Evolutionary conservation across 2,888 invertebrate genomes (phyloP).

Genomic region (Apodemia zela): DNA sequence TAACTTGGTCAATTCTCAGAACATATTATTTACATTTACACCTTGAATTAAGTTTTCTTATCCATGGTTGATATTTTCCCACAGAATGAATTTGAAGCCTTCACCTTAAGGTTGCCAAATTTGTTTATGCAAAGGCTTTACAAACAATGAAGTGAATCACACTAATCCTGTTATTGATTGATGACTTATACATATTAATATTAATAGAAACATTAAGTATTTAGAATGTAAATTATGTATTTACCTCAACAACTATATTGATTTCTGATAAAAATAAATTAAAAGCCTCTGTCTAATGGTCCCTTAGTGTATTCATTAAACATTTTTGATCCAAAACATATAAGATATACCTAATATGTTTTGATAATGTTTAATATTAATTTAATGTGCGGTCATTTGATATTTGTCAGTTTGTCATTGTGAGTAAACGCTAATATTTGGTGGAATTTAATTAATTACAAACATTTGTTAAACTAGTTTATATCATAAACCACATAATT

Average conservation of each 20-base stretch:
- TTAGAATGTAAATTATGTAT: no score
- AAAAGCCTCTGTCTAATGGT: neutral
- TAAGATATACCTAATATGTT: no score
- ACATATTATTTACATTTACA: slow-evolving; percentile 31
- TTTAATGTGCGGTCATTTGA: no score
- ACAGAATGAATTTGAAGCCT: slow-evolving; percentile 21
- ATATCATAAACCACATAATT: no score
- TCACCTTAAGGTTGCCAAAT: slow-evolving; percentile 20
- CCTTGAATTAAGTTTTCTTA: neutral
- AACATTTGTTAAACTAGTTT: no score
- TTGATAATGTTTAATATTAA: no score
- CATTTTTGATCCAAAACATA: no score
- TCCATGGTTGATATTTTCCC: slow-evolving; percentile 26
- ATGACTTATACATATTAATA: neutral
- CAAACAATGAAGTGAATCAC: slow-evolving; percentile 15
- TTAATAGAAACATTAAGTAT: neutral
- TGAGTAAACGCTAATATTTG: no score
- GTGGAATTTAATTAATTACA: no score
- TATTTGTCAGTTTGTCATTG: no score
- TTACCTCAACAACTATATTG: neutral
- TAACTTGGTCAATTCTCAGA: slow-evolving; percentile 21
- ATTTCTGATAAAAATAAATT: slow-evolving; percentile 2
- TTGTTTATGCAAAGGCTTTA: slow-evolving; percentile 19
- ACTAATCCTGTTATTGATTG: slow-evolving; percentile 7
- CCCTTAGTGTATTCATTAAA: no score